A percentile compares a stretch with the other conserved stretches of the same genome.
Evolutionary conservation across 2,797 vertebrate genomes (phyloP).

Genomic region (Paedocypris micromegethes): DNA sequence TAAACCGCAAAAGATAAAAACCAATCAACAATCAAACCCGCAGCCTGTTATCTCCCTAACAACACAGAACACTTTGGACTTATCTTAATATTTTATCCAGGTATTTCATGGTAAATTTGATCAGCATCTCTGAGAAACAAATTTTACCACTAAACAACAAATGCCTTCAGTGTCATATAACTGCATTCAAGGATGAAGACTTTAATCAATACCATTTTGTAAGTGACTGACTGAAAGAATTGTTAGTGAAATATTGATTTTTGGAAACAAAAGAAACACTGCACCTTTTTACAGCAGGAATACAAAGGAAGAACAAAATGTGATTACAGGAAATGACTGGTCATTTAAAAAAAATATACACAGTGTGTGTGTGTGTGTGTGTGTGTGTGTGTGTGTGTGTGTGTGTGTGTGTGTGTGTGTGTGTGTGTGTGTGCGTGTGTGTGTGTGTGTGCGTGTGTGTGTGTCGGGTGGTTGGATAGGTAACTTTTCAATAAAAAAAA

Average conservation of each 20-base stretch:
- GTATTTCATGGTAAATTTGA: neutral
- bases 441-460: no score
- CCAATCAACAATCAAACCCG: constrained; percentile 25
- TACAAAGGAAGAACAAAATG: constrained; percentile 10
- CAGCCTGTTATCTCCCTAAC: constrained; percentile 7
- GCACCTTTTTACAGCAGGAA: constrained; percentile 6
- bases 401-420: no score
- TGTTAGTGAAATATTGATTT: constrained; percentile 22
- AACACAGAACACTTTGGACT: neutral
- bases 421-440: no score
- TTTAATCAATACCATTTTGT: constrained; percentile 30
- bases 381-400: no score
- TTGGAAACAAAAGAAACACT: constrained; percentile 21
- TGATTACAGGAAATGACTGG: constrained; percentile 2
- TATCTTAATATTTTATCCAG: no score
- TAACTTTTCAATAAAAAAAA: no score
- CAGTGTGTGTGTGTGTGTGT: neutral
- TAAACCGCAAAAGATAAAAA: constrained; percentile 38
- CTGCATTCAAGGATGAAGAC: constrained; percentile 24
- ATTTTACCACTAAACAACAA: constrained; percentile 2
- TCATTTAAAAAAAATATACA: neutral
- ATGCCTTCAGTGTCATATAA: neutral
- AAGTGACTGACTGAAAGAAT: constrained; percentile 27
- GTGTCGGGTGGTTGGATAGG: no score
- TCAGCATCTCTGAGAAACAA: neutral